phyloP scores from a whole-genome alignment of 2,113 vertebrate species.

The Furnarius figulus region DNA sequence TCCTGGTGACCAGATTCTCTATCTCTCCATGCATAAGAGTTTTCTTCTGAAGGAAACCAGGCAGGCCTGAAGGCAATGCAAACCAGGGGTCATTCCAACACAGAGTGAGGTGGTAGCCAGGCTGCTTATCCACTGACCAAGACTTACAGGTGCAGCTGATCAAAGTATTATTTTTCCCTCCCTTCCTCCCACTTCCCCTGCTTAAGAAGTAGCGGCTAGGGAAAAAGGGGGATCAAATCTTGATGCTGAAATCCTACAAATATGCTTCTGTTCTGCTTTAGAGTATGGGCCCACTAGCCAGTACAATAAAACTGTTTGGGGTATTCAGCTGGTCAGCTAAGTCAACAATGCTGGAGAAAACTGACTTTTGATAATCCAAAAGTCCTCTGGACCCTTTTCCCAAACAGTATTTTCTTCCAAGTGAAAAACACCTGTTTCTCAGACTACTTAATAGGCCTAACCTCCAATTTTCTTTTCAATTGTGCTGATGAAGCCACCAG shows the following conservation, averaged over 20 bases:
- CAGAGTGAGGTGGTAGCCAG: background rate
- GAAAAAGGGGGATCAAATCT: background rate
- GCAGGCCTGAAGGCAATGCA: background rate
- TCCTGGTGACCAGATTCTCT: background rate
- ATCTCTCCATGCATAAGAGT: background rate
- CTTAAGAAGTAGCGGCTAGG: background rate
- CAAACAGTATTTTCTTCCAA: background rate
- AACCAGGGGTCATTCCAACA: background rate
- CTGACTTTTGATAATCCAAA: background rate
- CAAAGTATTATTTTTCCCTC: background rate
- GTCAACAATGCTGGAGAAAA: background rate
- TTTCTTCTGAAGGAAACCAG: background rate
- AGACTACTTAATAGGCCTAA: background rate
- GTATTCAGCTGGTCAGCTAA: background rate
- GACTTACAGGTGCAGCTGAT: background rate
- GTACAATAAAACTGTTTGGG: background rate
- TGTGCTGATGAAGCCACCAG: background rate
- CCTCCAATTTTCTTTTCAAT: background rate
- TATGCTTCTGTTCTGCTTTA: background rate
- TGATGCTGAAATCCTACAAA: background rate
- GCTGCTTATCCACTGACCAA: background rate
- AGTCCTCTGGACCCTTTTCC: background rate
- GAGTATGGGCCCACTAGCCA: background rate
- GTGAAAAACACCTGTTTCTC: background rate
- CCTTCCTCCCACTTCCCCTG: fast-evolving